Evolutionary conservation across 1,140 invertebrate genomes (phyloP).

Genomic region (Drosophila rufa): DNA sequence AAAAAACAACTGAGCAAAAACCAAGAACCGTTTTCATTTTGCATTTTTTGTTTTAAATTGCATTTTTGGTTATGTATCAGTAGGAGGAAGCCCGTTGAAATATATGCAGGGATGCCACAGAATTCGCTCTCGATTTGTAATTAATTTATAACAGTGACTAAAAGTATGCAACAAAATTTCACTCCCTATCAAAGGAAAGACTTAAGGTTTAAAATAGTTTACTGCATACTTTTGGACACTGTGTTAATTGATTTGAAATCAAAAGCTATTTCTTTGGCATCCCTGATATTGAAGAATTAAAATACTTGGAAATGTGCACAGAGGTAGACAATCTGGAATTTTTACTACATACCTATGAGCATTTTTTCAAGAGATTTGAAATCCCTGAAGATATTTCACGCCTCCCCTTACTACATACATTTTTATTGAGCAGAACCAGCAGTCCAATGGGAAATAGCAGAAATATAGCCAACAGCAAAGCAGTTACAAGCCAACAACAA

Average conservation of each 20-base stretch:
- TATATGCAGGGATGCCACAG: not conserved
- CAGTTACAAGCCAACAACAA: slow-evolving; percentile 56
- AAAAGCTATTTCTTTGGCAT: not conserved
- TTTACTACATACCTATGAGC: not conserved
- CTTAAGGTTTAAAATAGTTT: not conserved
- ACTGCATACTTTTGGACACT: not conserved
- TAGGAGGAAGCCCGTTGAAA: not conserved
- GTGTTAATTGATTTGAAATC: not conserved
- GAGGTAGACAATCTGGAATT: no score
- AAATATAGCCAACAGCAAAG: slow-evolving; percentile 52
- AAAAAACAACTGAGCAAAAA: slow-evolving; percentile 55
- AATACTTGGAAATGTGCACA: not conserved
- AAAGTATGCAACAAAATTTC: not conserved
- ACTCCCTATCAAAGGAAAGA: not conserved
- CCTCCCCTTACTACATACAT: slow-evolving; percentile 9
- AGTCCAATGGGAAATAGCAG: slow-evolving; percentile 42
- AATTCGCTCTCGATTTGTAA: not conserved
- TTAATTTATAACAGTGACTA: no score
- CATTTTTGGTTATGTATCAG: slow-evolving; percentile 20
- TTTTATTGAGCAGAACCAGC: slow-evolving; percentile 44
- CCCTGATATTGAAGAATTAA: not conserved
- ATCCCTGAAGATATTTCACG: not conserved
- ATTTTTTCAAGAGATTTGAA: not conserved
- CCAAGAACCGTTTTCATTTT: slow-evolving; percentile 50
- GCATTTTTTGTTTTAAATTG: slow-evolving; percentile 51